These are phyloP conservation scores for Cheilosia urbana DNA, from an alignment of 2,888 invertebrate species.

Conservation along the genomic window DNA sequence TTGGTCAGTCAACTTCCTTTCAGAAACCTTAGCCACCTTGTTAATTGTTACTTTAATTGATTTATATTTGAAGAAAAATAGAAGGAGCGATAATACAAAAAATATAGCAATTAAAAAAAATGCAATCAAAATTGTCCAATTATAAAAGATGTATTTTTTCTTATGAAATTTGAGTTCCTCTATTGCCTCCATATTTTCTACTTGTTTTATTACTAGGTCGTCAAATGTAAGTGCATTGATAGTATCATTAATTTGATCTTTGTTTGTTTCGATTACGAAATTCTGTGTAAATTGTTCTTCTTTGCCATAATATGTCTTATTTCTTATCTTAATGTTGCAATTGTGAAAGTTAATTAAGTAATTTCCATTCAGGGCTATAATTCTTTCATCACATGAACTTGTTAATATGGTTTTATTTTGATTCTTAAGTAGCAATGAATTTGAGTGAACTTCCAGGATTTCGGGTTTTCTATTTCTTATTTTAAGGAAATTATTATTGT, in stretches of 20 bases:
- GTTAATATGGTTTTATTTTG: conserved; percentile 20
- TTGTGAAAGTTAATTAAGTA: not conserved
- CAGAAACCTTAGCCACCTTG: too few species aligned
- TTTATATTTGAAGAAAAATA: not conserved
- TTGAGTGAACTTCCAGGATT: conserved; percentile 3
- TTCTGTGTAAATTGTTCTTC: conserved; percentile 1
- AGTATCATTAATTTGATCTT: conserved; percentile 1
- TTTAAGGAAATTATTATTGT: not conserved
- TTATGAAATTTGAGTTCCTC: conserved; percentile 15
- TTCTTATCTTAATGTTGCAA: not conserved
- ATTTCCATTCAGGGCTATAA: not conserved
- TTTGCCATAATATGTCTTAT: not conserved
- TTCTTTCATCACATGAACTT: conserved; percentile 3
- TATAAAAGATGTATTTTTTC: conserved; percentile 4
- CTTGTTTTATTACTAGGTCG: not conserved
- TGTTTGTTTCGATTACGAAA: not conserved
- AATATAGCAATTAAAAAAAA: not conserved
- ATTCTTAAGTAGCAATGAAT: conserved; percentile 18
- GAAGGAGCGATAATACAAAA: not conserved
- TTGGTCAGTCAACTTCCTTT: too few species aligned
- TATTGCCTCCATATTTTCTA: conserved; percentile 4
- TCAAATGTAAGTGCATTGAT: conserved; percentile 5
- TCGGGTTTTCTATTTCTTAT: conserved; percentile 2
- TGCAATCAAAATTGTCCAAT: conserved; percentile 2
- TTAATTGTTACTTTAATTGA: not conserved